Percentiles rank a stretch among this genome's conserved stretches.
Evolutionary conservation across 2,113 vertebrate species (phyloP).

Genomic region (Petrocephalus microphthalmus): DNA sequence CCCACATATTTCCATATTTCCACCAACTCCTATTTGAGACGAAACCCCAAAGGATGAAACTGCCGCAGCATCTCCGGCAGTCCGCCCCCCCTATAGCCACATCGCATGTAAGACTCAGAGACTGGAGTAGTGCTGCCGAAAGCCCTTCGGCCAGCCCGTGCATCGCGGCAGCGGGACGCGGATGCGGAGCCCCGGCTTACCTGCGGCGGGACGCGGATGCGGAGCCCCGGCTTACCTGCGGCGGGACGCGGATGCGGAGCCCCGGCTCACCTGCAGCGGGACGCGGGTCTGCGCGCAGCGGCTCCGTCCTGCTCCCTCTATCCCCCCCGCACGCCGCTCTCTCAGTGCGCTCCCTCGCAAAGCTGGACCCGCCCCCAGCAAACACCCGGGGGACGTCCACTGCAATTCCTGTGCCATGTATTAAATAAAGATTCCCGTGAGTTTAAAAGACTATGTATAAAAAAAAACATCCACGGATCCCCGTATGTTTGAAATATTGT

Average conservation of each 20-base stretch:
- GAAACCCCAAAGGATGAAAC: background rate
- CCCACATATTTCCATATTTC: background rate
- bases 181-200: conserved; percentile 36
- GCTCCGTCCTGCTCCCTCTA: conserved; percentile 30
- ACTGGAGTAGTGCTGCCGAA: background rate
- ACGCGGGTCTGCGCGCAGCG: conserved; percentile 31
- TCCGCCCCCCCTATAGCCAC: background rate
- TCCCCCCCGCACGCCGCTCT: conserved; percentile 37
- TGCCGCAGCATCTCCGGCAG: background rate
- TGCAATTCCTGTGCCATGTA: too few relatives aligned
- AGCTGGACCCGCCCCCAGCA: conserved; percentile 21
- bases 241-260: conserved; percentile 37
- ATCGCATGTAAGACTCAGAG: background rate
- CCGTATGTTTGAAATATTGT: background rate
- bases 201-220: conserved; percentile 48
- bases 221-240: conserved; percentile 46
- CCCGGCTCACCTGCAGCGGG: conserved; percentile 53
- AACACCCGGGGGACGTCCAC: too few relatives aligned
- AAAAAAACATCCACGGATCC: background rate
- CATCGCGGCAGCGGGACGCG: background rate
- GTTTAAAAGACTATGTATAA: background rate
- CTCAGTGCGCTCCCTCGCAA: conserved; percentile 36
- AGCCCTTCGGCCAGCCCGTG: background rate
- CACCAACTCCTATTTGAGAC: background rate
- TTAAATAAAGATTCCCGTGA: background rate